phyloP scores from a whole-genome alignment of 2,113 vertebrate species.

The Barbus barbus region DNA sequence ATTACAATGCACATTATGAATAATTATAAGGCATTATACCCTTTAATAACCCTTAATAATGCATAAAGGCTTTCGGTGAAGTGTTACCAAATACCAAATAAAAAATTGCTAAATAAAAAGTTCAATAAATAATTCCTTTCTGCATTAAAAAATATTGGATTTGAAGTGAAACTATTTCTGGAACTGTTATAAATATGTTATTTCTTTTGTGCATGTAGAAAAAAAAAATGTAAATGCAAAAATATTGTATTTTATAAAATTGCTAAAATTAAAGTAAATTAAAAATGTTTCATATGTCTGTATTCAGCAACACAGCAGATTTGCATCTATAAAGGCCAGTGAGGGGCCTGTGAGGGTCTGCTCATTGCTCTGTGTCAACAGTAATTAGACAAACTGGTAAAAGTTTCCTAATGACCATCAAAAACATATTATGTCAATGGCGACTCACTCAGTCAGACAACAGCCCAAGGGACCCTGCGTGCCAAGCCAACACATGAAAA shows the following conservation, averaged over 20 bases:
- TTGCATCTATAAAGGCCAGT: not conserved
- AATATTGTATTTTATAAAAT: too few species aligned
- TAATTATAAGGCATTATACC: too few species aligned
- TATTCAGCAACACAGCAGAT: not conserved
- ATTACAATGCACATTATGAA: too few species aligned
- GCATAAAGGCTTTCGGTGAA: too few species aligned
- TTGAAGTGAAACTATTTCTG: too few species aligned
- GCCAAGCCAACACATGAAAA: not conserved
- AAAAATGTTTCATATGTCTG: not conserved
- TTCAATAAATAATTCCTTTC: too few species aligned
- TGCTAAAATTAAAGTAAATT: not conserved
- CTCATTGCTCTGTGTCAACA: slow-evolving; percentile 27
- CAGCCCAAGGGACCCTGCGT: not conserved
- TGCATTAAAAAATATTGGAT: too few species aligned
- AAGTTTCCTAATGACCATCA: slow-evolving; percentile 28
- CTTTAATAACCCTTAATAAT: too few species aligned
- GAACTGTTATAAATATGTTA: too few species aligned
- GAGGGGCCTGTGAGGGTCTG: not conserved
- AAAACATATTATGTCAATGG: slow-evolving; percentile 33
- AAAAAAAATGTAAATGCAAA: not conserved
- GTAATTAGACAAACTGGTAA: slow-evolving; percentile 36
- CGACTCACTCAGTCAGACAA: not conserved
- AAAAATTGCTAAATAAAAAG: too few species aligned
- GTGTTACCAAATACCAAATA: too few species aligned
- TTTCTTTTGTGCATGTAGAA: too few species aligned